Evolutionary conservation across 2,888 invertebrate species (phyloP), one percentile per base, ranked within the genome.

Genomic region (Epinotia ramella): DNA sequence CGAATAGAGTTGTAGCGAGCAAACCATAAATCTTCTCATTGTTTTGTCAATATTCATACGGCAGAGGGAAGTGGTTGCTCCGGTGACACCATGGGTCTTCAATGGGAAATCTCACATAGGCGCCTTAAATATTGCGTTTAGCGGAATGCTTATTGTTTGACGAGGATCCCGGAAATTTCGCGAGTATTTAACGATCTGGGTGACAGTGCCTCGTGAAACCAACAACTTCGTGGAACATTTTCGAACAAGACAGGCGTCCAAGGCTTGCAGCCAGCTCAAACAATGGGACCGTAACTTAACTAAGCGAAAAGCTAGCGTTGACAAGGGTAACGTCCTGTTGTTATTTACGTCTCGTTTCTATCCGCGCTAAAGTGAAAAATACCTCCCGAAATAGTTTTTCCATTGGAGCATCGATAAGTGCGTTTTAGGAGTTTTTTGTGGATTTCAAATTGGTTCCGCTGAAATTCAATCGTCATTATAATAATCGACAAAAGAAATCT

Each of bases 251-350:
- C 40, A 60, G 73, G 49, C 78, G 79, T 77, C 77, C 77, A 76
- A 67, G 81, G 71, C 73, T 74, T 73, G 73, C 77, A 76, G 85
- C 83, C 84, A 86, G 85, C 85, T 83, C 80, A 84, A 88, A 90
- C 89, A 90, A 90, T 89, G 87, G 89, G 79, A 81, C 83, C 83
- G 87, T 90, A 90, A 90, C 86, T 90, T 87, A 87, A 84, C 87
- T 84, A 85, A 86, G 87, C 88, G 89, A 89, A 89, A 90, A 88
- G 88, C 89, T 88, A 85, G 82, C 87, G 86, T 86, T 90, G 89
- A 90, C 89, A 89, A 85, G 89, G 89, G 88, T 90, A 89, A 89
- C 83, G 88, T 88, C 88, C 88, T 88, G 83, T 79, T 82, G 85
- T 87, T 89, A 88, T 89, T 89, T 88, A 85, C 83, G 85, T 84